Evolutionary conservation across 2,113 vertebrate genomes (phyloP).

Genomic region (Mungos mungo): DNA sequence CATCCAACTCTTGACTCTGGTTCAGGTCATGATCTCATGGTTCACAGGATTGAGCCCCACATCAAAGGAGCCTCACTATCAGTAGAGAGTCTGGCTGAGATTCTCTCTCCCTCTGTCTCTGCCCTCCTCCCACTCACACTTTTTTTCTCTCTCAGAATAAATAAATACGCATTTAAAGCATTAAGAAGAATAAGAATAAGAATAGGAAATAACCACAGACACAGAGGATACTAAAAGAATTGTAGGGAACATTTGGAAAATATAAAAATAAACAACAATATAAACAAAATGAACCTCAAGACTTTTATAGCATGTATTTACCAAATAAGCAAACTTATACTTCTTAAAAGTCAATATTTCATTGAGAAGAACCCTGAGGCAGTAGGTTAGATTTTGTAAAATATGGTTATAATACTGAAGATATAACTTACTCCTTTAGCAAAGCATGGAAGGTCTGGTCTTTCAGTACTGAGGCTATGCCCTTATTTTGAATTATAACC

Average conservation of each 20-base stretch:
- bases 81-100: no score
- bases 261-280: not conserved
- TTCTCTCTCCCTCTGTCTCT: no score
- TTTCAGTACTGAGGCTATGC: not conserved
- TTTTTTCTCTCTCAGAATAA: no score
- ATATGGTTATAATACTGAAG: slow-evolving; percentile 6
- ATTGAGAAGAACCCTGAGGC: not conserved
- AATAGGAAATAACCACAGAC: not conserved
- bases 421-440: not conserved
- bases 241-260: not conserved
- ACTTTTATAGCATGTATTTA: not conserved
- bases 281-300: not conserved
- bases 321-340: not conserved
- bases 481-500: slow-evolving; percentile 37
- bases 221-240: not conserved
- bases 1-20: no score
- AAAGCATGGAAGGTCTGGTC: not conserved
- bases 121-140: no score
- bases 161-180: no score
- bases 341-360: slow-evolving; percentile 34
- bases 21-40: no score
- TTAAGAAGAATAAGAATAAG: no score
- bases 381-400: slow-evolving; percentile 8
- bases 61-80: no score
- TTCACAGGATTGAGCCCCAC: no score